Base-by-base conservation (phyloP, 2,113 vertebrate genomes). In the Sinocyclocheilus grahami region DNA sequence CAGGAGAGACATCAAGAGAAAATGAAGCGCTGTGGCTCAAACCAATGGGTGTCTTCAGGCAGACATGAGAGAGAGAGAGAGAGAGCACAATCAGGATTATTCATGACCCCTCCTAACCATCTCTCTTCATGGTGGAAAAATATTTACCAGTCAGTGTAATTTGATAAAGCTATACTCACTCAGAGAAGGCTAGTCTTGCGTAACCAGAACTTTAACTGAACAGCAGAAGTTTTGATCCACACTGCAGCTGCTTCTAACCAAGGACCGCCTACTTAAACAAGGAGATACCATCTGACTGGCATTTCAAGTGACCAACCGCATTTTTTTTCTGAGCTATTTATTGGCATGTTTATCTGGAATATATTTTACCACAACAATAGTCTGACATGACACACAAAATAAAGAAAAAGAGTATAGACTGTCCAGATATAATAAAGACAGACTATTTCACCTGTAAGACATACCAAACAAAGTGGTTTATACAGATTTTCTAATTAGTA, bases 1-100 rank as follows among this genome's bases (percentile, higher is more conserved):
- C 72, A 39, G 72, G 84, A 80, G 65, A 42, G 81, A 82, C 74
- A 85, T 77, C 74, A 48, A 22, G 42, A 74, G 88, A 78, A 83
- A 87, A 89, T 78, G 62, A 82, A 78, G 69, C 82, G 48, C 18
- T 22, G 33, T 67, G 77, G 55, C 12, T 63, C 48, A 24, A 30
- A 58, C 84, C 55, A 84, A 71, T 63, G 39, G 79, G 79, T 22
- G 85, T 48, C 30, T 76, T 39, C 39, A 85, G 33, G 33, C n/a
- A 48, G 51, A 22, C 13, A 11, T 8, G n/a, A 20, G 37, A 46
- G 51, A 39, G 5, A 46, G 5, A 46, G 20, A 63, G 53, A 20
- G 55, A 24, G 42, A 10, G 58, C 5, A 20, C 65, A 71, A 55
- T 83, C 46, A 55, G 81, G 67, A 84, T 84, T 84, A 84, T 84